Evolutionary conservation across 1,140 invertebrate genomes (phyloP).

Genomic region (Caenorhabditis inopinata): DNA sequence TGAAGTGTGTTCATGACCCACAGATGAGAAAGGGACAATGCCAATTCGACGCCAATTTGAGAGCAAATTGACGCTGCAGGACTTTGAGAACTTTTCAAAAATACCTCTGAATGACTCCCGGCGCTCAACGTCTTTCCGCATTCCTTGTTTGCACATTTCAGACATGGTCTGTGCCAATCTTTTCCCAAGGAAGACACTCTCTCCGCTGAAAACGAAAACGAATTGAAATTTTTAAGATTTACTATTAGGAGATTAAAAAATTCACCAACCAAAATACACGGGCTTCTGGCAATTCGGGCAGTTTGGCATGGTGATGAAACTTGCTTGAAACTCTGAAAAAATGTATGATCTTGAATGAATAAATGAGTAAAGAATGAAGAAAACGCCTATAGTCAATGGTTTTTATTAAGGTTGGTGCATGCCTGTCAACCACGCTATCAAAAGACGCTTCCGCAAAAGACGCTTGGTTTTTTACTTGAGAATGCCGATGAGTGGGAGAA

Average conservation of each 20-base stretch:
- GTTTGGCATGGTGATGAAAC: conserved; percentile 74
- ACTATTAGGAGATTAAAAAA: no score
- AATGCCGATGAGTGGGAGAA: conserved; percentile 18
- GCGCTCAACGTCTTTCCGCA: conserved; percentile 85
- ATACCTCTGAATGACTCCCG: conserved; percentile 82
- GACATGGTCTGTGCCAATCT: conserved; percentile 88
- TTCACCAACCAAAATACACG: conserved; percentile 77
- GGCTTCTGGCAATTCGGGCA: conserved; percentile 83
- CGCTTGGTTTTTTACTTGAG: not conserved
- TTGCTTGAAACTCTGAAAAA: not conserved
- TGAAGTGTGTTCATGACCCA: no score
- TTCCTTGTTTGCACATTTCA: conserved; percentile 78
- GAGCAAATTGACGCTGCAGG: no score
- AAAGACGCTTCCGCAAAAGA: not conserved
- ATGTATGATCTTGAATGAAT: not conserved
- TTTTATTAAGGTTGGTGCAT: not conserved
- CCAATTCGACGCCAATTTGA: not conserved
- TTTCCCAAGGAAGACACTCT: conserved; percentile 85
- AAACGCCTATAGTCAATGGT: not conserved
- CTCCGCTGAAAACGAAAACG: conserved; percentile 83
- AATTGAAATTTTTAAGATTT: no score
- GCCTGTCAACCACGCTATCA: conserved; percentile 7
- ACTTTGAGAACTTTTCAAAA: no score
- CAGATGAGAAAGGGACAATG: no score
- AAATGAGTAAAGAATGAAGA: not conserved